Conservation (phyloP, 2,113 vertebrate genomes). For the Catharus minimus region DNA sequence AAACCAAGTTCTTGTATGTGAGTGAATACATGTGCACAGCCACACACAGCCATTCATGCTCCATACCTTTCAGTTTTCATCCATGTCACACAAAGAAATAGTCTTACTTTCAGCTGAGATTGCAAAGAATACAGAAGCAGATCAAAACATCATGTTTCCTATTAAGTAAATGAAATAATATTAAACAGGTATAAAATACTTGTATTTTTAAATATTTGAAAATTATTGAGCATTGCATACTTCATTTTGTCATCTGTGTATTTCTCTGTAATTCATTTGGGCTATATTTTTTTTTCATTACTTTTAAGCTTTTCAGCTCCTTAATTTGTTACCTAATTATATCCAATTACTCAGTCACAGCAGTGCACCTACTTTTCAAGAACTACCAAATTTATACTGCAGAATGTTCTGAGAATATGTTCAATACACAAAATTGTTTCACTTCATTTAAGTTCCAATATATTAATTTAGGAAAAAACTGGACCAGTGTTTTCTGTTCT, state of each 20-base stretch:
- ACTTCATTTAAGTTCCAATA: background rate
- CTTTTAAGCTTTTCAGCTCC: background rate
- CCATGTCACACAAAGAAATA: background rate
- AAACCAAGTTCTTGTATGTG: background rate
- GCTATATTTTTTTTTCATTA: background rate
- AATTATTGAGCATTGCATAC: background rate
- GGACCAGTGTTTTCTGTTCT: background rate
- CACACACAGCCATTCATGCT: background rate
- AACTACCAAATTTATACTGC: background rate
- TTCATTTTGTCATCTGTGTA: background rate
- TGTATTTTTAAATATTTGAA: background rate
- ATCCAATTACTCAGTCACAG: background rate
- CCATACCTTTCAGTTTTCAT: background rate
- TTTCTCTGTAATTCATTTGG: background rate
- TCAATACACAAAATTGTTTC: background rate
- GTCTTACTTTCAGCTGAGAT: background rate
- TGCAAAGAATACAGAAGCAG: background rate
- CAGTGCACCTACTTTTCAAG: constrained; percentile 5
- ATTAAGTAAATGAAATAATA: background rate
- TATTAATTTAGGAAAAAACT: background rate
- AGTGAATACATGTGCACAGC: background rate
- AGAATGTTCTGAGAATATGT: background rate
- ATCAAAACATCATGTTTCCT: background rate
- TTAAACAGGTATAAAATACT: background rate
- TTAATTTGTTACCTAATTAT: constrained; percentile 12